Evolutionary conservation across 2,888 invertebrate genomes (phyloP), one percentile per base, ranked within the genome.

Genomic region (Diabrotica balteata): DNA sequence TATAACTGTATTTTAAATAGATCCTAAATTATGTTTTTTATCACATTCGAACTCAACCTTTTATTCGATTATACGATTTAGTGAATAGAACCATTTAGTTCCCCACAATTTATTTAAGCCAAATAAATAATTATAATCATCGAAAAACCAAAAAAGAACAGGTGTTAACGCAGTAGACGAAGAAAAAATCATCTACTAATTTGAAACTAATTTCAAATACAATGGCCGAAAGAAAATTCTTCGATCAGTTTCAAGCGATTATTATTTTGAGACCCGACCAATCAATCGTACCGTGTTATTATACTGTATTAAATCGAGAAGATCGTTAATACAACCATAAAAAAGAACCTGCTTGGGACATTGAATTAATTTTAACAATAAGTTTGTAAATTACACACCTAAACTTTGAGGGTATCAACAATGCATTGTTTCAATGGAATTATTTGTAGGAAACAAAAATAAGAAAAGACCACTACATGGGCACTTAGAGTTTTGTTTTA

Each of bases 281-380:
- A 80, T 80, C 80, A 78, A 79, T 77, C 75, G 75, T 73, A 79
- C 77, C 78, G 72, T 80, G 75, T 80, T 80, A 80, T 80, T 80
- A 80, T 75, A 75, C 75, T 73, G 78, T 77, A 79, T 77, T 76
- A 78, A 76, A 78, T 73, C 73, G 76, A 72, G 70, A 60, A 72
- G 71, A 74, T 76, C 76, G 72, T 77, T 78, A 78, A 77, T 76
- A 75, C 72, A 72, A 77, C 72, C 71, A 70, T 69, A 75, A 77
- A 76, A 77, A 75, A 73, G 64, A 70, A 74, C 75, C 75, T 71
- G 76, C 76, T 75, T 73, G 75, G 75, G 76, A 77, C 77, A 79
- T 72, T 77, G 77, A 77, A 79, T 79, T 79, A 78, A 78, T 78
- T 78, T 73, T 69, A 74, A 78, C 76, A 77, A 76, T 76, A 77